A percentile compares a stretch with the other conserved stretches of the same genome.
phyloP scores from a whole-genome alignment of 2,797 vertebrate species.

The Odontamblyopus lacepedii region DNA sequence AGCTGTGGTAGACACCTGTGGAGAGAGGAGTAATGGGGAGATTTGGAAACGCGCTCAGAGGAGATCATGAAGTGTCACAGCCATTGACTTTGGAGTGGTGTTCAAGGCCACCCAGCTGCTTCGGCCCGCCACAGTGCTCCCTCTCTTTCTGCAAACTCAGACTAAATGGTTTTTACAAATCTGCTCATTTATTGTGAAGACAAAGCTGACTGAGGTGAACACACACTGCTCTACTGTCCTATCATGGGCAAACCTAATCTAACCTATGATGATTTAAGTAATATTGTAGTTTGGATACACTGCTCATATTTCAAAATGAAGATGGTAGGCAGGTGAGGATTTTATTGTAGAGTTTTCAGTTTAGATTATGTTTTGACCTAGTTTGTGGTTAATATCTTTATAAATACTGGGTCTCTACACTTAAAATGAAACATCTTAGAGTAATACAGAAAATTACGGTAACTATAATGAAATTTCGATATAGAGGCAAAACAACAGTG shows the following conservation, averaged over 20 bases:
- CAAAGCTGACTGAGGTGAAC: constrained; percentile 44
- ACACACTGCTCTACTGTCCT: not conserved
- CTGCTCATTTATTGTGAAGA: constrained; percentile 53
- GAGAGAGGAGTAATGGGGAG: constrained; percentile 52
- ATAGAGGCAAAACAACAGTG: too few species aligned
- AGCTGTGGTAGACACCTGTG: constrained; percentile 52
- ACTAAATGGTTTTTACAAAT: constrained; percentile 69
- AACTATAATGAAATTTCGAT: too few species aligned
- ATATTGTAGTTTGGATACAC: too few species aligned
- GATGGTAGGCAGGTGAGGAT: not conserved
- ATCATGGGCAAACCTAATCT: not conserved
- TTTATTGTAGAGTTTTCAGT: too few species aligned
- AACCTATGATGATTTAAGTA: not conserved
- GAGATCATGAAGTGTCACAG: constrained; percentile 64
- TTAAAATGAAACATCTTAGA: not conserved
- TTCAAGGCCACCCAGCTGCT: constrained; percentile 73
- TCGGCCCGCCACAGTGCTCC: constrained; percentile 67
- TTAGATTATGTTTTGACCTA: not conserved
- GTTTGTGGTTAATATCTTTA: not conserved
- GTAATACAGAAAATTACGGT: too few species aligned
- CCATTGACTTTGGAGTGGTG: constrained; percentile 75
- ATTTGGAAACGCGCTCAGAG: constrained; percentile 50
- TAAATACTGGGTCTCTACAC: not conserved
- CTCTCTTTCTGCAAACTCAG: constrained; percentile 61
- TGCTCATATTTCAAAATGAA: not conserved